A percentile compares a stretch with the other conserved stretches of the same genome.
These are phyloP conservation scores for Lerista edwardsae DNA, from an alignment of 2,797 vertebrate genomes.

Conservation along the genomic window DNA sequence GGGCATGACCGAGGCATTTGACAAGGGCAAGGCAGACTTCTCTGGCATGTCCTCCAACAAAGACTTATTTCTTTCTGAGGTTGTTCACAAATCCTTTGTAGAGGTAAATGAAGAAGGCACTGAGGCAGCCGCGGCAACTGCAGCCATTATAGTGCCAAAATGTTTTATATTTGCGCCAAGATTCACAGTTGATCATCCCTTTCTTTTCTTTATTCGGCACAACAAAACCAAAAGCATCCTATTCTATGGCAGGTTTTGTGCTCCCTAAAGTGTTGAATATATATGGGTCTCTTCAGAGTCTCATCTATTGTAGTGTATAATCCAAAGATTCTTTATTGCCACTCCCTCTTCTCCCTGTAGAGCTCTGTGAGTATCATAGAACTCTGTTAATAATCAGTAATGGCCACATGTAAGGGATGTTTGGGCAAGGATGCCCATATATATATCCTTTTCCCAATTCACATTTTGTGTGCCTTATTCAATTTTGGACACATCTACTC, in stretches of 20 bases:
- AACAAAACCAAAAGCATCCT: conserved; percentile 80
- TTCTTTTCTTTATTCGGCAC: conserved; percentile 91
- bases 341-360: not conserved
- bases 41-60: conserved; percentile 83
- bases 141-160: conserved; percentile 63
- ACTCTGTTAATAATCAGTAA: rapidly evolving
- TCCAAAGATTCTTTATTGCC: not conserved
- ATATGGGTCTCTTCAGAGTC: not conserved
- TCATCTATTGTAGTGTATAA: not conserved
- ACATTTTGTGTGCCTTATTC: rapidly evolving
- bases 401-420: not conserved
- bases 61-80: conserved; percentile 82
- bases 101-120: conserved; percentile 78
- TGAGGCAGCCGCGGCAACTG: conserved; percentile 66
- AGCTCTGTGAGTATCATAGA: rapidly evolving
- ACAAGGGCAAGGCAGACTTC: conserved; percentile 76
- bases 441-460: not conserved
- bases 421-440: not conserved
- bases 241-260: conserved; percentile 85
- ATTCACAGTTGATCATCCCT: conserved; percentile 87
- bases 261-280: conserved; percentile 70
- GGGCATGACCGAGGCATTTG: conserved; percentile 90
- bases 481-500: rapidly evolving
- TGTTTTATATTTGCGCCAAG: conserved; percentile 22
- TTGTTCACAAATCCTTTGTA: conserved; percentile 27